Base-by-base conservation (phyloP, 2,797 vertebrate species). In the Helarctos malayanus region DNA sequence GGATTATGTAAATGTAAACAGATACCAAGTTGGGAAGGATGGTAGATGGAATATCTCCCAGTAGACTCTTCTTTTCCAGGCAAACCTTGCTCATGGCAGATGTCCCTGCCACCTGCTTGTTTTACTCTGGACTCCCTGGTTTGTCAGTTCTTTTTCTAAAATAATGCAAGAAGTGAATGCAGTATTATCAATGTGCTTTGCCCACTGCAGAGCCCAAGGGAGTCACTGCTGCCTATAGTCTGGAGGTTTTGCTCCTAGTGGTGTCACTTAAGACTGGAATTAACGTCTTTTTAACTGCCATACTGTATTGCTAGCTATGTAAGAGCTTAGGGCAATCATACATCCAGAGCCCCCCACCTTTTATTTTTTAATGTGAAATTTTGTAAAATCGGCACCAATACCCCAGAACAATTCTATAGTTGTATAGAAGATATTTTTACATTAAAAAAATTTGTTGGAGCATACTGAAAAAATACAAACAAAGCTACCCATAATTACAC, bases 71-170 rank as follows among this genome's bases (percentile, higher is more conserved):
- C 27, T 95, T 92, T 97, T 73, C 90, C 81, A 85, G 93, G 95
- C 76, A 95, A 92, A 88, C 29, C 3, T 7, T 85, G 59, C 18
- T 84, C 83, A 29, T 57, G 71, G 78, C 89, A 94, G 84, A 69
- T 97, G 84, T 91, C 35, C 92, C 83, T 94, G 49, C 84, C 68
- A 86, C 68, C 87, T 97, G 90, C 94, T 92, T 94, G 6, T 82
- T 92, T 68, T 92, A 52, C 78, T 89, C 49, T 92, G 83, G 49
- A 82, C 61, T 94, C 71, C 18, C 13, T 65, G 68, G 41, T 45
- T 97, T 95, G 68, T 95, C 32, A n/a, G 8, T 92, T 95, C 73
- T 92, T 94, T 92, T 85, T 27, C 71, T 79, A 88, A 95, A 83
- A 92, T 69, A 80, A 59, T 29, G 2, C 54, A 80, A 76, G 81